A percentile compares a stretch with the other conserved stretches of the same genome.
Conservation (phyloP, 64 coral and sea anemone genomes). For the Dendrophyllia cribrosa region DNA sequence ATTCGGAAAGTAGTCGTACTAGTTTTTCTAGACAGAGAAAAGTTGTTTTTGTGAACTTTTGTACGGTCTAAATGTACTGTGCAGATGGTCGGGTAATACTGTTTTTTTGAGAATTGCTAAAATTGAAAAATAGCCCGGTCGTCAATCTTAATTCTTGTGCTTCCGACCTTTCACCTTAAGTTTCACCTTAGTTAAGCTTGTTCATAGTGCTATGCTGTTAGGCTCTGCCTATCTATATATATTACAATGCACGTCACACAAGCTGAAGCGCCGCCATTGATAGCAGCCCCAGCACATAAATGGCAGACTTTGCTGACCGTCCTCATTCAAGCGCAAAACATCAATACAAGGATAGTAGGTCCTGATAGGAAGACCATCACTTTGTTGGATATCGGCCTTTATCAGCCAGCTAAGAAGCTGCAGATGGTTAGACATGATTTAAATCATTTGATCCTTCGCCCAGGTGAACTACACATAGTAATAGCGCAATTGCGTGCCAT, state of each 20-base stretch:
- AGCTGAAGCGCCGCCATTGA: not conserved
- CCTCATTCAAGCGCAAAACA: slow-evolving; percentile 37
- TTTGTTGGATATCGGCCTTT: slow-evolving; percentile 9
- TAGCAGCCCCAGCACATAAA: slow-evolving; percentile 28
- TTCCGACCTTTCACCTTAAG: too few relatives aligned
- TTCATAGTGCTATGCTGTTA: too few relatives aligned
- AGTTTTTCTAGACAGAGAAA: too few relatives aligned
- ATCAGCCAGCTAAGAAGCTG: slow-evolving; percentile 44
- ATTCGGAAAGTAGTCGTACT: too few relatives aligned
- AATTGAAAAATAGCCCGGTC: too few relatives aligned
- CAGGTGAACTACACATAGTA: slow-evolving; percentile 51
- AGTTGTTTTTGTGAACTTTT: too few relatives aligned
- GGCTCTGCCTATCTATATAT: too few relatives aligned
- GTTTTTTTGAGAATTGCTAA: too few relatives aligned
- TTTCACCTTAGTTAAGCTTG: not conserved
- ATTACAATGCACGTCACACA: slow-evolving; percentile 11
- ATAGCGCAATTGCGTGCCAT: slow-evolving; percentile 46
- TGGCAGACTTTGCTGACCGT: slow-evolving; percentile 31
- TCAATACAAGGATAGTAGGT: slow-evolving; percentile 20
- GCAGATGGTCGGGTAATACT: too few relatives aligned
- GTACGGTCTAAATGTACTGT: too few relatives aligned
- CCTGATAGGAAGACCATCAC: slow-evolving; percentile 35
- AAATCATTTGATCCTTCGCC: slow-evolving; percentile 14
- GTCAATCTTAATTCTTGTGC: too few relatives aligned
- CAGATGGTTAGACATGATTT: slow-evolving; percentile 17